Evolutionary conservation across 30 jellyfish, hydroid and myxozoan genomes (phyloP), one percentile per base, ranked within the genome.

Genomic region (Aurelia aurita complex sp. Pacific): DNA sequence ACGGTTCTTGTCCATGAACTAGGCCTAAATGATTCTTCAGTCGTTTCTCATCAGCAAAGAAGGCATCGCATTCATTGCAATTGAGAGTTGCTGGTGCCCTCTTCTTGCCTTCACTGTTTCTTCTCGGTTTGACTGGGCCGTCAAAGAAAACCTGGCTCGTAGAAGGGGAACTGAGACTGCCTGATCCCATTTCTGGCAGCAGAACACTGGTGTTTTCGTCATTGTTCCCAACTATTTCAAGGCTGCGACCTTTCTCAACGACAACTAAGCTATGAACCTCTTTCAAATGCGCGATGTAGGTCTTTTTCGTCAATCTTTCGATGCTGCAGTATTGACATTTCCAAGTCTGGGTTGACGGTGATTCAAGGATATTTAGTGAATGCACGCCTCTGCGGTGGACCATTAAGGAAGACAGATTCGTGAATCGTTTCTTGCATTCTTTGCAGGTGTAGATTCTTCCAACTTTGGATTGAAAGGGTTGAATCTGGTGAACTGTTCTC

Each of bases 331-430:
- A 77, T 59, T 77, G 97, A 59, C 89, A 81, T 55, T 74, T 80
- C 97, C 85, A 76, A 10, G 88, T 84, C 90, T 67, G 90, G 13
- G 92, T 62, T 19, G 91, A 73, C 0, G 95, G 89, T 12, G 89
- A 76, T 69, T 77, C 90, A 15, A 63, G 81, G 67, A 79, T 83
- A 34, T 73, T 83, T 82, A 74, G 55, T 50, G 96, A 81, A 68
- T 83, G 97, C 19, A 84, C 97, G 17, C 89, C 92, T 8, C 95
- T 85, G 32, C 95, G 62, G 83, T 91, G 97, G 13, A 68, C 89
- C 92, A 77, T 91, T 36, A 91, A 72, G 5, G 91, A 91, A 5
- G 97, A 77, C 6, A 85, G 78, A 54, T 92, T 91, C n/a, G 80
- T 81, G 76, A 91, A 80, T 53, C 90, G 85, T 54, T 74, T 79